These are phyloP conservation scores for Helicoverpa assulta DNA, from an alignment of 2,888 invertebrate species.

Conservation along the genomic window DNA sequence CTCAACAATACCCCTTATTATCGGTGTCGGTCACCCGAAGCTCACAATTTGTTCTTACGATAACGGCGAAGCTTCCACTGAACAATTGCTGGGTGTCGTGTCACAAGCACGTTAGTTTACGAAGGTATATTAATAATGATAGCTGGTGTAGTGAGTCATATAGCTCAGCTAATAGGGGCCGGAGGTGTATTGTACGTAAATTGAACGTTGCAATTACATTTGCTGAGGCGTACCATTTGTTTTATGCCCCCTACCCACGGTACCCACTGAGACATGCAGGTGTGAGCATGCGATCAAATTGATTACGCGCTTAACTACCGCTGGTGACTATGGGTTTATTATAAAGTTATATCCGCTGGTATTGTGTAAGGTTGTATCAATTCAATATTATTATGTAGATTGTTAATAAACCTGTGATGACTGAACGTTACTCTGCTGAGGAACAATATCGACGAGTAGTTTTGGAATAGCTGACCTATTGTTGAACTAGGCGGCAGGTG, in stretches of 20 bases:
- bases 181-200: constrained; percentile 54
- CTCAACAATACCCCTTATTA: constrained; percentile 50
- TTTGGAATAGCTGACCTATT: constrained; percentile 24
- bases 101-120: constrained; percentile 47
- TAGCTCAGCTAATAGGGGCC: constrained; percentile 52
- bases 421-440: constrained; percentile 12
- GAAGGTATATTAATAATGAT: constrained; percentile 57
- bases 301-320: constrained; percentile 50
- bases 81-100: constrained; percentile 58
- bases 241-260: constrained; percentile 40
- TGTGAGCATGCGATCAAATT: constrained; percentile 57
- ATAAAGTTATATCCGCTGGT: constrained; percentile 34
- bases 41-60: constrained; percentile 58
- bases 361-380: constrained; percentile 11
- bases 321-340: constrained; percentile 33
- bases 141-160: constrained; percentile 55
- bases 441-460: constrained; percentile 16
- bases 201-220: constrained; percentile 59
- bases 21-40: constrained; percentile 55
- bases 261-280: constrained; percentile 53
- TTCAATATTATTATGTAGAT: constrained; percentile 24
- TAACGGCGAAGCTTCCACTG: constrained; percentile 53
- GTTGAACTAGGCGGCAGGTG: constrained; percentile 3
- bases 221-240: constrained; percentile 54
- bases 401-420: constrained; percentile 19